Evolutionary conservation across 2,113 vertebrate species (phyloP), one percentile per base, ranked within the genome.

Genomic region (Origma solitaria): DNA sequence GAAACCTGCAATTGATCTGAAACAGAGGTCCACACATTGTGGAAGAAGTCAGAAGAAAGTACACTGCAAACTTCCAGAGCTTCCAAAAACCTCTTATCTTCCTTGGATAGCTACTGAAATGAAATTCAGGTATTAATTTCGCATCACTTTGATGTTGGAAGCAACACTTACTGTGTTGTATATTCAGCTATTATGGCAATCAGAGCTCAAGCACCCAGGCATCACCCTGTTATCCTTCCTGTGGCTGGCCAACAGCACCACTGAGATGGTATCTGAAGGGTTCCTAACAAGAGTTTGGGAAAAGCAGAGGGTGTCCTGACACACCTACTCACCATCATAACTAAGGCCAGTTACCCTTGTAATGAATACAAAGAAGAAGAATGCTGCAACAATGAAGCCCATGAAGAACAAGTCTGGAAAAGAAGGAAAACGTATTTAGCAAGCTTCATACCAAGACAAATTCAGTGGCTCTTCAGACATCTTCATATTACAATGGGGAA

Each of bases 381-480:
- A 98, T 4, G 98, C 98, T 8, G 93, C 8, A 2, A 99, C 98
- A 88, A 98, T 97, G 86, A 99, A 99, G 25, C 99, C 99, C 97
- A 99, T 98, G 92, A 98, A 99, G 93, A 99, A 98, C 71, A 99
- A 96, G 95, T 98, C 99, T 99, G 95, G 69, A 44, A 64, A 57
- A 78, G 54, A 90, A 75, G 20, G 50, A 83, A 44, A 51, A 61
- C 42, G 6, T 11, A 61, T 65, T 77, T 40, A 71, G 33, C 16
- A 69, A 38, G 23, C 19, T 49, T 65, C 38, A 62, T 22, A 72
- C 10, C 30, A 54, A 71, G 17, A 21, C 27, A 56, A 42, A 23
- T 64, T 69, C 51, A 72, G 31, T 27, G 44, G 37, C 42, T 77
- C 44, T 44, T 58, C 45, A 44, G 37, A 44, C 5, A 47, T 51